A percentile compares a stretch with the other conserved stretches of the same genome.
These are phyloP conservation scores for Lordiphosa clarofinis DNA, from an alignment of 1,140 invertebrate genomes.

Conservation along the genomic window DNA sequence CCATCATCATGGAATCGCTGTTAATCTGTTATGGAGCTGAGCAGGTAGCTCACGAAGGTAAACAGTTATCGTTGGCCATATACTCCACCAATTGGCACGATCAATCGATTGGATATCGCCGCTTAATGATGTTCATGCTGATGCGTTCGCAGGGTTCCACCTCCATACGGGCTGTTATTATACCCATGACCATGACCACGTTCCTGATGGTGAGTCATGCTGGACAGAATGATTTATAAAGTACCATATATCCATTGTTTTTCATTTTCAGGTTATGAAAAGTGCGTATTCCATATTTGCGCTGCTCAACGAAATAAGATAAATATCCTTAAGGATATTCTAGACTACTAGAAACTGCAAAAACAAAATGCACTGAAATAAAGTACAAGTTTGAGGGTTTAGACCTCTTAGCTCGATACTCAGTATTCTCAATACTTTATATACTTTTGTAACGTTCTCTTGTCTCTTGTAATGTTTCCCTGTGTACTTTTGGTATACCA, in stretches of 20 bases:
- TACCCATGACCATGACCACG: conserved; percentile 47
- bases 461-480: too few relatives aligned
- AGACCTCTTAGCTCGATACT: too few relatives aligned
- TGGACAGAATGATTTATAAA: not conserved
- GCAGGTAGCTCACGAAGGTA: conserved; percentile 26
- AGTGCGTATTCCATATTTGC: conserved; percentile 52
- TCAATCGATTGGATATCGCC: conserved; percentile 40
- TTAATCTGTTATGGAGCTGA: conserved; percentile 59
- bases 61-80: conserved; percentile 31
- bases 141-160: conserved; percentile 37
- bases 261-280: conserved; percentile 48
- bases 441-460: too few relatives aligned
- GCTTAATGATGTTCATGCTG: conserved; percentile 42
- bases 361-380: too few relatives aligned
- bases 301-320: conserved; percentile 1
- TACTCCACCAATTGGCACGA: conserved; percentile 61
- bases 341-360: too few relatives aligned
- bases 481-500: too few relatives aligned
- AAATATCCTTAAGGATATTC: too few relatives aligned
- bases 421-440: too few relatives aligned
- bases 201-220: conserved; percentile 35
- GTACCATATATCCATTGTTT: not conserved
- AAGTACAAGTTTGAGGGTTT: too few relatives aligned
- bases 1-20: conserved; percentile 39
- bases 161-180: conserved; percentile 26